phyloP scores from a whole-genome alignment of 2,113 vertebrate species.

The Hippolais icterina region DNA sequence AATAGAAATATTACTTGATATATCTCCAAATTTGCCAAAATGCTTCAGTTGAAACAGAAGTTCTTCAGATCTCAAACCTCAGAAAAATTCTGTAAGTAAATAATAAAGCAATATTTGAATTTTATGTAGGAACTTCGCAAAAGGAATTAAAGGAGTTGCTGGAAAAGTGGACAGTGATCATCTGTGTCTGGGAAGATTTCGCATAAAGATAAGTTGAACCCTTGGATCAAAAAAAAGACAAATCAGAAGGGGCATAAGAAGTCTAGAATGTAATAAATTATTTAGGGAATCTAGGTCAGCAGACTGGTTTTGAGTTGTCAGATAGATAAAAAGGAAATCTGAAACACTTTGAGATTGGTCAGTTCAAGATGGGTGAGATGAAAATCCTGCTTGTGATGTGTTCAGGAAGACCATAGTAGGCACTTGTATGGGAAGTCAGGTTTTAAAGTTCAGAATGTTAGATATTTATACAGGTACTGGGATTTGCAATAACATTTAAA shows the following conservation, averaged over 20 bases:
- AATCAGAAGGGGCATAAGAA: background rate
- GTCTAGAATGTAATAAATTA: conserved; percentile 20
- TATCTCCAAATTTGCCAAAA: background rate
- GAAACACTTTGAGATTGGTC: background rate
- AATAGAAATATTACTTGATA: background rate
- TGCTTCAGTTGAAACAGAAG: background rate
- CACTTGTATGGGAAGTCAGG: background rate
- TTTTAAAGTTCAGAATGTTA: background rate
- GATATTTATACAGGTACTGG: background rate
- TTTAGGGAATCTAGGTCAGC: background rate
- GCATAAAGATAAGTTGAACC: background rate
- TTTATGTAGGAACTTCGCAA: background rate
- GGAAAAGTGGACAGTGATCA: background rate
- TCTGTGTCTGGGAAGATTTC: background rate
- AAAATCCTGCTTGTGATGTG: background rate
- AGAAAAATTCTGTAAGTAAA: background rate
- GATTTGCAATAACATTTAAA: background rate
- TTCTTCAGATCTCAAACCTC: background rate
- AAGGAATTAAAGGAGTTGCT: background rate
- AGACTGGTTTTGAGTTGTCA: background rate
- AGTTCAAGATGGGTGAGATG: background rate
- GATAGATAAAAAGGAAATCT: background rate
- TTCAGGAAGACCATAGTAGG: background rate
- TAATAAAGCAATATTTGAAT: background rate
- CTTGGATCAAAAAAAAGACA: background rate